Base-by-base conservation (phyloP, 2,797 vertebrate genomes). In the Echiichthys vipera region DNA sequence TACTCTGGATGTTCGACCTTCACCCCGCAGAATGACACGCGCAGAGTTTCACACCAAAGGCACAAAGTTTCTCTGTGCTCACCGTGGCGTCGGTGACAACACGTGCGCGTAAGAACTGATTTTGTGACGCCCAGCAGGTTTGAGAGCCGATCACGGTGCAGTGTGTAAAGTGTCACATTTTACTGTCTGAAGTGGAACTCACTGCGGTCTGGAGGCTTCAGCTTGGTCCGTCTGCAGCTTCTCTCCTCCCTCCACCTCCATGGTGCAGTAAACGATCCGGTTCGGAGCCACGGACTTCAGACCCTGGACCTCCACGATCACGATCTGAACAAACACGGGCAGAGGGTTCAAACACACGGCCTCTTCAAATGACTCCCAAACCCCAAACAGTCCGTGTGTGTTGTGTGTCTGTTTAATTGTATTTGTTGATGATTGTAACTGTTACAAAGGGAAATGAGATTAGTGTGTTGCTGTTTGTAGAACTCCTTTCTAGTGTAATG, bases 161-260 rank as follows among this genome's bases (percentile, higher is more conserved):
- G n/a, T n/a, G n/a, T n/a, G n/a, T n/a, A n/a, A n/a, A n/a, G n/a
- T n/a, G n/a, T n/a, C n/a, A n/a, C n/a, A n/a, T n/a, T n/a, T n/a
- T n/a, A n/a, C n/a, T n/a, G n/a, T n/a, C n/a, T n/a, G n/a, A 32
- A 14, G 27, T 5, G 7, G 32, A 0, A 82, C 97, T 96, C 94
- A 99, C 98, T 97, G 97, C 77, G 98, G 97, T 86, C 95, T 96
- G 74, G 96, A 98, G 55, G 97, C 98, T 92, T 99, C 97, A 5
- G 97, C 98, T 54, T 99, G 97, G 89, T 99, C 98, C 0, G 98
- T 99, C 90, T 99, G 98, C 61, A 99, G 96, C 80, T 99, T 99
- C 59, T 98, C 95, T 0, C 97, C 97, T 7, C 98, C 97, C 87
- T 99, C 98, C 64, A 99, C 97, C 91, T 99, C 98, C 98, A 99